phyloP scores from a whole-genome alignment of 2,113 vertebrate genomes.

The Oncorhynchus nerka region DNA sequence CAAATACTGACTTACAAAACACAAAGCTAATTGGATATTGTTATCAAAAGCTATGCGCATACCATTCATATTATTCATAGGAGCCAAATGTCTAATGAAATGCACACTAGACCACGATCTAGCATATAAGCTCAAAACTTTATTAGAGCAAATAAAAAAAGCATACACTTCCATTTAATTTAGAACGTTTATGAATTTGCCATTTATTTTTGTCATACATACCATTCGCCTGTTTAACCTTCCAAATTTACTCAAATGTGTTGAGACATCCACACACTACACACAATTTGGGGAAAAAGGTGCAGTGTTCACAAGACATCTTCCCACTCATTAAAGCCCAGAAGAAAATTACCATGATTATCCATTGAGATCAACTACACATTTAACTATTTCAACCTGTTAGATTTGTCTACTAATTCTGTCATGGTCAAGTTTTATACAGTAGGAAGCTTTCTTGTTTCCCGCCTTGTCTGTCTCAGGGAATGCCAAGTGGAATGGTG shows the following conservation, averaged over 20 bases:
- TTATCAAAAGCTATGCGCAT: background rate
- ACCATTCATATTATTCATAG: background rate
- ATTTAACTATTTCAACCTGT: background rate
- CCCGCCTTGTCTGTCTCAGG: conserved; percentile 48
- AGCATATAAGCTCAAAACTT: background rate
- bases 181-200: background rate
- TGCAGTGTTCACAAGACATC: background rate
- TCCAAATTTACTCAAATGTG: conserved; percentile 18
- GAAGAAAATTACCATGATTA: background rate
- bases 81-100: too few relatives aligned
- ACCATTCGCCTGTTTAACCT: background rate
- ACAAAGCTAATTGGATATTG: background rate
- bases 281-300: background rate
- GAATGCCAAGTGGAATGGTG: conserved; percentile 86
- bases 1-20: background rate
- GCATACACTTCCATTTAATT: conserved; percentile 52
- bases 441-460: conserved; percentile 53
- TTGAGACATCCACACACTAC: background rate
- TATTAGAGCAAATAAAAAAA: background rate
- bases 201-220: conserved; percentile 42
- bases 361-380: background rate
- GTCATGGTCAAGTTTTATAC: background rate
- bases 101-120: conserved; percentile 34
- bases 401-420: background rate
- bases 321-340: background rate